Conservation (phyloP, 2,888 invertebrate species). For the Caenorhabditis doughertyi region DNA sequence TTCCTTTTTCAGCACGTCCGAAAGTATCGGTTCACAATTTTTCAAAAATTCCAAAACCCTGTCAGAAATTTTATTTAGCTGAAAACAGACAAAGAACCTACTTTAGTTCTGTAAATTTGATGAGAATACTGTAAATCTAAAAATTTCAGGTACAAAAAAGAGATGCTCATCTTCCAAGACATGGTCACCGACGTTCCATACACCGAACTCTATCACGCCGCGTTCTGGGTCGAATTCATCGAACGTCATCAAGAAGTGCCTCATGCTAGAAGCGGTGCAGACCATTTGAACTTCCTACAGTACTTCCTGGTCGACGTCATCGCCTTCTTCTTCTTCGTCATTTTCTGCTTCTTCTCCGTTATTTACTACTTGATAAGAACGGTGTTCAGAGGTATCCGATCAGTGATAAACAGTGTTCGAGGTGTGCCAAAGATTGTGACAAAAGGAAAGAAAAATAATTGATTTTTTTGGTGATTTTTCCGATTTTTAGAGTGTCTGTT, state of each 20-base stretch:
- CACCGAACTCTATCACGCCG: slow-evolving; percentile 82
- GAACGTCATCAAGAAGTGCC: slow-evolving; percentile 83
- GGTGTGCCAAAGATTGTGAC: slow-evolving; percentile 22
- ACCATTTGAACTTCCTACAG: slow-evolving; percentile 82
- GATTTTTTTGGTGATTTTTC: not conserved
- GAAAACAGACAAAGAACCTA: no score
- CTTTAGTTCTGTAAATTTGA: no score
- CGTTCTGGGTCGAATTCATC: slow-evolving; percentile 83
- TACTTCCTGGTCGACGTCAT: slow-evolving; percentile 83
- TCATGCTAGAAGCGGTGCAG: slow-evolving; percentile 82
- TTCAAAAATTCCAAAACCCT: no score
- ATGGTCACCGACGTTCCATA: slow-evolving; percentile 82
- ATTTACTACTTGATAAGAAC: slow-evolving; percentile 21
- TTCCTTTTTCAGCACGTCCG: no score
- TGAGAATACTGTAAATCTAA: no score
- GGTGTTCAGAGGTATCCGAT: slow-evolving; percentile 10
- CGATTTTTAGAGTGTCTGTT: not conserved
- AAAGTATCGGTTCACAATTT: no score
- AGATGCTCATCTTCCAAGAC: slow-evolving; percentile 81
- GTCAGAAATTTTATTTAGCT: no score
- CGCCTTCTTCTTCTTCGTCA: slow-evolving; percentile 76
- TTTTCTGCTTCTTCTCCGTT: slow-evolving; percentile 25
- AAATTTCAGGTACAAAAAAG: slow-evolving; percentile 76
- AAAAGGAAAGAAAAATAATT: slow-evolving; percentile 51
- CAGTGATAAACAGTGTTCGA: not conserved